Percentiles rank a stretch among this genome's conserved stretches.
phyloP scores from a whole-genome alignment of 1,140 invertebrate species.

The Brachionus calyciflorus region DNA sequence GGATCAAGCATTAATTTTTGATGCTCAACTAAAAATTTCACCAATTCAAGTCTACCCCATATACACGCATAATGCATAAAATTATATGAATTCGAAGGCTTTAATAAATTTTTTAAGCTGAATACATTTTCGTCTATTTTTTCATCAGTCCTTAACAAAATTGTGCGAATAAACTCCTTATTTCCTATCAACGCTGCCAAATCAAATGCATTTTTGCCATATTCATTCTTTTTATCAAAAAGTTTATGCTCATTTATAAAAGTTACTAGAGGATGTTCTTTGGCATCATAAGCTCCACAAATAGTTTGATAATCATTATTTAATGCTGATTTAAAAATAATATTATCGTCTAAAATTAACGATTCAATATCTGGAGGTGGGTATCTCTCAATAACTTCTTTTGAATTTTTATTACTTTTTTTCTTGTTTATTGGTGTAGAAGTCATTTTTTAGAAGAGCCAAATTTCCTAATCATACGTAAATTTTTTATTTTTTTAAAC shows the following conservation, averaged over 20 bases:
- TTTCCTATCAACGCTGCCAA: conserved; percentile 19
- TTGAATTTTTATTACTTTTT: conserved; percentile 21
- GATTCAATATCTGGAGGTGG: conserved; percentile 30
- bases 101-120: not conserved
- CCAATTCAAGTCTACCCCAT: conserved; percentile 34
- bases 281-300: conserved; percentile 36
- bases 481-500: too few species aligned
- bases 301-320: conserved; percentile 33
- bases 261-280: conserved; percentile 27
- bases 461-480: too few species aligned
- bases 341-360: conserved; percentile 7
- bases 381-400: conserved; percentile 35
- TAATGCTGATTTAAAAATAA: not conserved
- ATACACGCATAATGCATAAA: conserved; percentile 45
- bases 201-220: conserved; percentile 31
- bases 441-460: conserved; percentile 28
- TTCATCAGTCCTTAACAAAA: conserved; percentile 27
- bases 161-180: conserved; percentile 31
- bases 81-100: not conserved
- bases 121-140: conserved; percentile 45
- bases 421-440: not conserved
- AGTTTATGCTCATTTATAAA: conserved; percentile 11
- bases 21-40: conserved; percentile 29
- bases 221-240: conserved; percentile 22
- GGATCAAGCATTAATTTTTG: conserved; percentile 12